Evolutionary conservation across 2,888 invertebrate genomes (phyloP).

Genomic region (Sarcophaga carnaria): DNA sequence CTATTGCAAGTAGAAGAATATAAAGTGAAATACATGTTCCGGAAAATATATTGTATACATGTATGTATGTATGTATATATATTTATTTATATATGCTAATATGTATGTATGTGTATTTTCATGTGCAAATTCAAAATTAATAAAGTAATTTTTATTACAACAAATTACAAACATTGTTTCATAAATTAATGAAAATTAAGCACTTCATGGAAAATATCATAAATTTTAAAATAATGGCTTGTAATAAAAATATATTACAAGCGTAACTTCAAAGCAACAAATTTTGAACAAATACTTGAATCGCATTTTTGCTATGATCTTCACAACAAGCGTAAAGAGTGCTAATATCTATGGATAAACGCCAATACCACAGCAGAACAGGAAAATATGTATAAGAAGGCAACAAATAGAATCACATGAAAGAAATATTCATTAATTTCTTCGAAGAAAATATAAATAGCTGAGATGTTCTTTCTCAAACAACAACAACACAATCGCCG

Average conservation of each 20-base stretch:
- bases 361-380: neutral
- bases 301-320: conserved; percentile 56
- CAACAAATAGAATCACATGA: conserved; percentile 32
- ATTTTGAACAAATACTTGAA: conserved; percentile 19
- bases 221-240: conserved; percentile 43
- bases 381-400: neutral
- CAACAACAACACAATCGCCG: too few species aligned
- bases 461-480: neutral
- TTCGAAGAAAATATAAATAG: conserved; percentile 70
- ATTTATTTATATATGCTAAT: too few species aligned
- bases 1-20: too few species aligned
- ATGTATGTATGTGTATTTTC: neutral
- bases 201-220: conserved; percentile 53
- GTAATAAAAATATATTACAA: conserved; percentile 44
- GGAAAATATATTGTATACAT: too few species aligned
- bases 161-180: conserved; percentile 49
- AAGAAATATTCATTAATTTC: conserved; percentile 65
- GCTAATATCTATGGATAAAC: conserved; percentile 24
- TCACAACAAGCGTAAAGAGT: conserved; percentile 64
- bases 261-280: conserved; percentile 70
- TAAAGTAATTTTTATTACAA: conserved; percentile 26
- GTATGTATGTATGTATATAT: too few species aligned
- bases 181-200: conserved; percentile 42
- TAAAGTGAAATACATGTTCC: too few species aligned
- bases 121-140: neutral